Base-by-base conservation (phyloP, 2,797 vertebrate genomes). In the Nannoperca obscura region DNA sequence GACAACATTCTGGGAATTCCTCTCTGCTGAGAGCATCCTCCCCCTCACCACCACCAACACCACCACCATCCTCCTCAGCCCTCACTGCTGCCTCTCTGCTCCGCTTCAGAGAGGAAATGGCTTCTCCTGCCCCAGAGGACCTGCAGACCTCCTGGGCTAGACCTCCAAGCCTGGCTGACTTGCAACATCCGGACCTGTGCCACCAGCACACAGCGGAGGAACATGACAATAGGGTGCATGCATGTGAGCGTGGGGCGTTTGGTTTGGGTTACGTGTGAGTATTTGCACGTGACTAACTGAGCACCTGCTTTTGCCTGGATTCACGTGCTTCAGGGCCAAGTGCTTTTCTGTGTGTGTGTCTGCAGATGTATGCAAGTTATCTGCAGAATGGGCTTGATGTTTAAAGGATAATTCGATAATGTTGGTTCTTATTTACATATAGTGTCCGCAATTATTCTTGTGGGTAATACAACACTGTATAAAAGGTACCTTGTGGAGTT, bases 1-100 rank as follows among this genome's bases (percentile, higher is more conserved):
- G 96, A 96, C 95, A 96, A 95, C 96, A 97, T 98, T 98, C 96
- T 97, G 91, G 86, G 94, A 96, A 97, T 98, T 98, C 97, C 95
- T 96, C 94, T 84, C 94, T 95, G 95, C 95, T 97, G 96, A 96
- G 96, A 95, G 80, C 91, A 91, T 92, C 92, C 89, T 87, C 92
- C 89, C 84, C 88, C 86, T 86, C 81, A 77, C 64, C 86, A 76
- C 49, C 86, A 61, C 71, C 85, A 62, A 69, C 91, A 80, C 71
- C 85, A 62, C 72, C 91, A 80, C 76, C 87, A 91, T 38, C 80
- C 74, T 82, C 81, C 70, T 78, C 83, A 61, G 81, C 86, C 67
- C 86, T 83, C 86, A 78, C 86, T 91, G 93, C 87, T 81, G 76
- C 46, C 69, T 87, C 66, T 76, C 42, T 1, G 2, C 80, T 84